Evolutionary conservation across 2,113 vertebrate species (phyloP), one percentile per base, ranked within the genome.

Genomic region (Burhinus bistriatus): DNA sequence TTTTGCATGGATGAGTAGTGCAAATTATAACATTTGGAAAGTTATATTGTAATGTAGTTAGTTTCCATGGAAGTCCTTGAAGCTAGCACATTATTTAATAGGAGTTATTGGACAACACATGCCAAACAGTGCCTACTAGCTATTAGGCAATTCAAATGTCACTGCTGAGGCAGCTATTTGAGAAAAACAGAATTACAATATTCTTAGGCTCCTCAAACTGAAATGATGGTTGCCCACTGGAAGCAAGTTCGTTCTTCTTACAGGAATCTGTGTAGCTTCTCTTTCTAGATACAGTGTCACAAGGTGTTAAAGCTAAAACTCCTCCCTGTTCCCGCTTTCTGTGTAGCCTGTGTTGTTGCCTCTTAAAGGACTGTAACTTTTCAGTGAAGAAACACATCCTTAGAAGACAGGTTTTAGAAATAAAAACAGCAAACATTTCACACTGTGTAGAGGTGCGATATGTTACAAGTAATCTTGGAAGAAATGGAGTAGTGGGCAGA

Each of bases 381-480:
- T 80, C 47, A 81, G 49, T 65, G 66, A 94, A 83, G 75, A 95
- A 88, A 66, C 51, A 62, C 42, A 71, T 88, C 38, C 40, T 73
- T 72, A 58, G 49, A 76, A 92, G 29, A 81, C 1, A 71, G 23
- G 21, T 38, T 88, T 95, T 83, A 70, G 90, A 86, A 93, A 95
- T 93, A 83, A 90, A 96, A 94, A 73, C 70, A 76, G 85, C 85
- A 94, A 90, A 38, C 94, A 87, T 78, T 97, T 97, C 90, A 68
- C 92, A 81, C 85, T 78, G 20, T 80, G 42, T 34, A 86, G 85
- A 94, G 76, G 88, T 96, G 96, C 87, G 88, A 95, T 65, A 90
- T 86, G 68, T 93, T 95, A 27, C 54, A 88, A 95, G 90, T 70
- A 77, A 92, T 97, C 76, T 80, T 94, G 85, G 72, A 97, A 93